Evolutionary conservation across 53 echinoderm and acorn worm genomes (phyloP).

Genomic region (Holothuria leucospilota): DNA sequence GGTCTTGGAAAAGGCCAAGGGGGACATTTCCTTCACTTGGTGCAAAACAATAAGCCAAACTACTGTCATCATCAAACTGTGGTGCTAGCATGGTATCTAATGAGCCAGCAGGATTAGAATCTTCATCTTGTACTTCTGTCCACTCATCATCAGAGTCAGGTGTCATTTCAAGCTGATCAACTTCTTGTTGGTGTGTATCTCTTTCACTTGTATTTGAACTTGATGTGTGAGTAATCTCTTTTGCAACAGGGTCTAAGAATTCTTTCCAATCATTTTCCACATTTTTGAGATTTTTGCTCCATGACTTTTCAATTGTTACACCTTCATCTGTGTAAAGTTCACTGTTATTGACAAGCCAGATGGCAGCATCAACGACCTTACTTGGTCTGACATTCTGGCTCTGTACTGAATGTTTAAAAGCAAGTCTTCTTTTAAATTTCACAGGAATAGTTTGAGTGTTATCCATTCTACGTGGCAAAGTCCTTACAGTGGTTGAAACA

Average conservation of each 20-base stretch:
- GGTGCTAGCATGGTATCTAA: slow-evolving; percentile 49
- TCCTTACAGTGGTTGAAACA: slow-evolving; percentile 20
- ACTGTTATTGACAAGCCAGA: slow-evolving; percentile 46
- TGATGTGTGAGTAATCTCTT: not conserved
- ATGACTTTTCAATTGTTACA: slow-evolving; percentile 20
- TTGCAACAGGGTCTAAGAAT: not conserved
- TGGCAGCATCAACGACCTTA: slow-evolving; percentile 57
- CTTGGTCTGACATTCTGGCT: slow-evolving; percentile 62
- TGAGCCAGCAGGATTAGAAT: slow-evolving; percentile 21
- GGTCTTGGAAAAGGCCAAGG: slow-evolving; percentile 33
- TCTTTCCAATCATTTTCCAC: slow-evolving; percentile 17
- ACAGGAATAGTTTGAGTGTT: slow-evolving; percentile 49
- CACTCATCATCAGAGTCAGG: slow-evolving; percentile 52
- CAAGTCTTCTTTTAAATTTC: slow-evolving; percentile 59
- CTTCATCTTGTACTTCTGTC: slow-evolving; percentile 47
- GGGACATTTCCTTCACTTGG: slow-evolving; percentile 32
- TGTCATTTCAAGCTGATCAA: not conserved
- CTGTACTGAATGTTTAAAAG: slow-evolving; percentile 38
- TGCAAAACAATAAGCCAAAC: slow-evolving; percentile 13
- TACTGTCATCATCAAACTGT: not conserved
- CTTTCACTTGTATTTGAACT: not conserved
- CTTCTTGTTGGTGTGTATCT: not conserved
- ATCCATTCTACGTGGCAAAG: slow-evolving; percentile 38
- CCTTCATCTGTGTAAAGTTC: slow-evolving; percentile 47
- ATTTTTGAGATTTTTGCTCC: not conserved